These are phyloP conservation scores for Brachionichthys hirsutus DNA, from an alignment of 2,113 vertebrate genomes.

Conservation along the genomic window DNA sequence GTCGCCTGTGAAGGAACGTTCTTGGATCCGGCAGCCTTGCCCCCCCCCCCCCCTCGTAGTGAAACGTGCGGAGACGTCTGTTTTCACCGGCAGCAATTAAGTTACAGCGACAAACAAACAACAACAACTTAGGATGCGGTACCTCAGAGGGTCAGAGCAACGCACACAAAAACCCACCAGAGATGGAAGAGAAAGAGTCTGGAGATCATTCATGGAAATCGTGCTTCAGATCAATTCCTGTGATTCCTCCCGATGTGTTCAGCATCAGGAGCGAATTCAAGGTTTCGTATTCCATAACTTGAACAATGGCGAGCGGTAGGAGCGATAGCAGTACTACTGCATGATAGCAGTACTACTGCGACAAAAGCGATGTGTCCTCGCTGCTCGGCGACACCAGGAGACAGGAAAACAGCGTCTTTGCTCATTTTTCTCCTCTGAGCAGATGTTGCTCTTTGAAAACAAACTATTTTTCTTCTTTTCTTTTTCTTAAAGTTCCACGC, in stretches of 20 bases:
- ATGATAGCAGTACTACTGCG: neutral
- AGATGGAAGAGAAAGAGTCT: no score
- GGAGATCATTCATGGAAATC: no score
- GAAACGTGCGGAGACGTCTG: slow-evolving; percentile 69
- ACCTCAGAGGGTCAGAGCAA: slow-evolving; percentile 37
- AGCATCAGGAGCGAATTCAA: no score
- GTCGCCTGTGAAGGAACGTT: slow-evolving; percentile 52
- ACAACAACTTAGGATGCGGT: slow-evolving; percentile 67
- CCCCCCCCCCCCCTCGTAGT: slow-evolving; percentile 55
- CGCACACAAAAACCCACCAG: slow-evolving; percentile 27
- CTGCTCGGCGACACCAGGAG: neutral
- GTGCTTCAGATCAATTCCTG: no score
- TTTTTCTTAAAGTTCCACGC: neutral
- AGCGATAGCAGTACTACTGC: neutral
- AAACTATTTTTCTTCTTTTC: no score
- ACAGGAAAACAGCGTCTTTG: neutral
- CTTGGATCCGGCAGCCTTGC: slow-evolving; percentile 52
- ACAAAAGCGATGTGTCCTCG: neutral
- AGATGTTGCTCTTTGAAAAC: slow-evolving; percentile 16
- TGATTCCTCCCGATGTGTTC: no score
- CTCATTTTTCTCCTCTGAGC: neutral
- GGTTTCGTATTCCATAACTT: no score
- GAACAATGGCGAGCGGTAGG: neutral
- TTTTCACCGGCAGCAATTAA: slow-evolving; percentile 72
- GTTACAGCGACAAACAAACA: slow-evolving; percentile 67